These are phyloP conservation scores for Actinia equina DNA, from an alignment of 64 coral and sea anemone species.

Conservation along the genomic window DNA sequence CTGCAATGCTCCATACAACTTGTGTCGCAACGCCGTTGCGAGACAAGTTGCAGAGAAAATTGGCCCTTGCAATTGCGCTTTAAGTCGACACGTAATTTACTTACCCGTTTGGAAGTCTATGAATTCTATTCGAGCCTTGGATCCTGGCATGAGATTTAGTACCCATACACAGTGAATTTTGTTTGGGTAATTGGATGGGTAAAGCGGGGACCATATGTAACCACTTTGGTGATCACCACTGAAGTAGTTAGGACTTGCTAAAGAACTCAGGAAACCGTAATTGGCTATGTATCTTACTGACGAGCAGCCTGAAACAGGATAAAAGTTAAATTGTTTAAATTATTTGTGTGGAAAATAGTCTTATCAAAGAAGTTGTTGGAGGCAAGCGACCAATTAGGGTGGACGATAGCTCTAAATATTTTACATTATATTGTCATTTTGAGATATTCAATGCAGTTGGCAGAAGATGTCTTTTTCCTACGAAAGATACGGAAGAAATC, in stretches of 20 bases:
- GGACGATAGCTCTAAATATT: too few species aligned
- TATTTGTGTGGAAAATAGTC: too few species aligned
- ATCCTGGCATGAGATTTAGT: conserved; percentile 41
- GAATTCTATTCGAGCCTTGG: conserved; percentile 56
- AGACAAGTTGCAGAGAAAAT: too few species aligned
- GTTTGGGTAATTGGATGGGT: conserved; percentile 48
- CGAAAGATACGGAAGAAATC: too few species aligned
- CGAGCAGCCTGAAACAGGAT: conserved; percentile 7
- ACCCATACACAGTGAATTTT: conserved; percentile 68
- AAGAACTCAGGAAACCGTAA: not conserved
- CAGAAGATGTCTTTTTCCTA: not conserved
- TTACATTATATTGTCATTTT: too few species aligned
- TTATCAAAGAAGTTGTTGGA: too few species aligned
- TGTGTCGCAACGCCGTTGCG: too few species aligned
- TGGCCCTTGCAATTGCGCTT: too few species aligned
- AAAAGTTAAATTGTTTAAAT: not conserved
- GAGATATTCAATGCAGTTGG: not conserved
- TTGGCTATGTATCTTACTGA: not conserved
- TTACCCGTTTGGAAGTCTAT: conserved; percentile 65
- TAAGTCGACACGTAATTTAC: not conserved
- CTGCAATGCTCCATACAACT: too few species aligned
- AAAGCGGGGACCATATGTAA: conserved; percentile 59
- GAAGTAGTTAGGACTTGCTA: conserved; percentile 24
- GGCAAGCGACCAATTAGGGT: too few species aligned
- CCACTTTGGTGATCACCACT: conserved; percentile 54